Conservation (phyloP, 2,888 invertebrate genomes). For the Epinotia nisella region DNA sequence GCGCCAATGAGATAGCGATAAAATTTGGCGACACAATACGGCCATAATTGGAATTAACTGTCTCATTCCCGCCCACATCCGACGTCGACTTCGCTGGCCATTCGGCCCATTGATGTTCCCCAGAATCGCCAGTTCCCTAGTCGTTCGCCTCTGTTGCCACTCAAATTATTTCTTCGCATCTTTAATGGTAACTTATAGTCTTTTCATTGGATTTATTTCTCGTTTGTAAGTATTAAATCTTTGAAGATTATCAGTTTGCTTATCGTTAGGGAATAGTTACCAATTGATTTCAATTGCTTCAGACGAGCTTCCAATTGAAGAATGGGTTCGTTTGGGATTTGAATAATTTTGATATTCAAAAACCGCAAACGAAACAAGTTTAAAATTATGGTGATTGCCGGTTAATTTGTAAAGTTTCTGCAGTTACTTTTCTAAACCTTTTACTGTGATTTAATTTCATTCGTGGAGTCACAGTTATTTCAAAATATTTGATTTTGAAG, state of each 20-base stretch:
- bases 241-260: conserved; percentile 44
- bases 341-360: conserved; percentile 32
- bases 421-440: conserved; percentile 14
- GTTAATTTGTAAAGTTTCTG: conserved; percentile 35
- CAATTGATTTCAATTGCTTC: conserved; percentile 41
- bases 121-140: conserved; percentile 54
- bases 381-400: conserved; percentile 29
- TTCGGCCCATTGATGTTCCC: conserved; percentile 66
- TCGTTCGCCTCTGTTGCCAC: conserved; percentile 36
- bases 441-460: conserved; percentile 25
- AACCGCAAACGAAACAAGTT: conserved; percentile 11
- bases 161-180: conserved; percentile 38
- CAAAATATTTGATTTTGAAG: not conserved
- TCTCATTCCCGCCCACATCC: conserved; percentile 80
- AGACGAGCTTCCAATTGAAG: conserved; percentile 29
- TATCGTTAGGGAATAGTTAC: conserved; percentile 32
- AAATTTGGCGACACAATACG: conserved; percentile 81
- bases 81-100: conserved; percentile 64
- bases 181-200: conserved; percentile 59
- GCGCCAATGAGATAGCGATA: conserved; percentile 82
- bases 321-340: conserved; percentile 24
- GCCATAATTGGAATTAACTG: conserved; percentile 83
- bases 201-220: conserved; percentile 56
- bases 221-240: conserved; percentile 45
- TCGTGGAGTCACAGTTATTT: conserved; percentile 18